A percentile compares a stretch with the other conserved stretches of the same genome.
Evolutionary conservation across 2,888 invertebrate species (phyloP).

Genomic region (Sminthurinus aureus): DNA sequence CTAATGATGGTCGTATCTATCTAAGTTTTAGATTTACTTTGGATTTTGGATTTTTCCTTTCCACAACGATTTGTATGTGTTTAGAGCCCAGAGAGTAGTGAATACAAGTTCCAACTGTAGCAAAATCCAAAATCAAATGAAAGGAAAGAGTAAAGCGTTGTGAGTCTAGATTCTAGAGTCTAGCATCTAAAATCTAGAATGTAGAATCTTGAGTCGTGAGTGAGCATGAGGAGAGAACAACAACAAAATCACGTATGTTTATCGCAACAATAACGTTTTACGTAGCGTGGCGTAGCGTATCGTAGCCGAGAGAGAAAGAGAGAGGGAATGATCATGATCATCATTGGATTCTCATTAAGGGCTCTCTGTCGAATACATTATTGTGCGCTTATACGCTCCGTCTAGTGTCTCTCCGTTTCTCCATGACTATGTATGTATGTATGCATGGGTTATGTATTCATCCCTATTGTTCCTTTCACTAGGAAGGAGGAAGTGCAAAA

Average conservation of each 20-base stretch:
- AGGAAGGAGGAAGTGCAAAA: too few species aligned
- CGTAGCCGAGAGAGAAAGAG: slow-evolving; percentile 14
- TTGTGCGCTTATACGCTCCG: slow-evolving; percentile 28
- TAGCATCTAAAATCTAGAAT: too few species aligned
- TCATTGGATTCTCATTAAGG: slow-evolving; percentile 52
- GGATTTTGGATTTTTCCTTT: slow-evolving; percentile 5
- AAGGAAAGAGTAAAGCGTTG: background rate
- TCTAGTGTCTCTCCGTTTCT: slow-evolving; percentile 19
- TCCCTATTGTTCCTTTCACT: slow-evolving; percentile 10
- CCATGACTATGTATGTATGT: background rate
- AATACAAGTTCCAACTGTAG: background rate
- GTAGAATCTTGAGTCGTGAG: too few species aligned
- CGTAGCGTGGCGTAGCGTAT: slow-evolving; percentile 36
- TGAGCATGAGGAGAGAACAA: slow-evolving; percentile 5
- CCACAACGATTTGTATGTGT: background rate
- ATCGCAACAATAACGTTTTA: slow-evolving; percentile 47
- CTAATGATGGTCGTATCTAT: slow-evolving; percentile 1
- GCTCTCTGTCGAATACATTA: slow-evolving; percentile 36
- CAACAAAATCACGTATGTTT: slow-evolving; percentile 40
- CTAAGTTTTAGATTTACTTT: background rate
- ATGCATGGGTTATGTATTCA: background rate
- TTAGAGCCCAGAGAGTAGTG: background rate
- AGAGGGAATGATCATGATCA: slow-evolving; percentile 36
- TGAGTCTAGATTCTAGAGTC: too few species aligned
- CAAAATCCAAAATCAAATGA: background rate